Percentiles rank a stretch among this genome's conserved stretches.
Evolutionary conservation across 2,113 vertebrate genomes (phyloP).

Genomic region (Chamaea fasciata): DNA sequence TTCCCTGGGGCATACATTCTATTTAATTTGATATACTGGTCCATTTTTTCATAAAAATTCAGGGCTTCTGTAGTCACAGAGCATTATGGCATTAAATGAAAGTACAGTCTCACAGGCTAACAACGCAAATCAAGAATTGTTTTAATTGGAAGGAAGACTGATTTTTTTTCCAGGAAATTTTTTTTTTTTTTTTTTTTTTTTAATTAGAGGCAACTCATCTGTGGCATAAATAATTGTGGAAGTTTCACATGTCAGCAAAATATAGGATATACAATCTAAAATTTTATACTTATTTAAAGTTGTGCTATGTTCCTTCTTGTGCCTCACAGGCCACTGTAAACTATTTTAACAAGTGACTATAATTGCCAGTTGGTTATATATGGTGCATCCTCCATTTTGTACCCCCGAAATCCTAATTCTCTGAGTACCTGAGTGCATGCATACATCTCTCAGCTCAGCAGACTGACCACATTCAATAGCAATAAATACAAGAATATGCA

Average conservation of each 20-base stretch:
- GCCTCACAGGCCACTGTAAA: slow-evolving; percentile 53
- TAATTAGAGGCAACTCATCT: not conserved
- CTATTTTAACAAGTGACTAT: slow-evolving; percentile 13
- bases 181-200: not conserved
- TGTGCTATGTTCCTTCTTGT: slow-evolving; percentile 48
- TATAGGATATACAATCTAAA: not conserved
- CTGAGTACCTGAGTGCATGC: not conserved
- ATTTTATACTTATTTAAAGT: slow-evolving; percentile 33
- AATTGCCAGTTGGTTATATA: not conserved
- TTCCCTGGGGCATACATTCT: slow-evolving; percentile 94
- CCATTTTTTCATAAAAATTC: slow-evolving; percentile 86
- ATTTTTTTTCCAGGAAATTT: not conserved
- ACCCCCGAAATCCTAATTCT: not conserved
- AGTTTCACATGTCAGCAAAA: not conserved
- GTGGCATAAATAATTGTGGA: slow-evolving; percentile 11
- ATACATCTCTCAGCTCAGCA: not conserved
- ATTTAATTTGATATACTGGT: slow-evolving; percentile 99
- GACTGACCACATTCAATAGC: not conserved
- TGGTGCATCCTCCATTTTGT: not conserved
- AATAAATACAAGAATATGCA: not conserved
- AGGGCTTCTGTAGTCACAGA: not conserved
- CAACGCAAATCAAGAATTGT: not conserved
- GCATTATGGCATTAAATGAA: not conserved
- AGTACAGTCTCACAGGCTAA: not conserved
- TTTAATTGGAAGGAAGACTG: not conserved